These are phyloP conservation scores for Drosophila sturtevanti DNA, from an alignment of 1,140 invertebrate genomes.

Conservation along the genomic window DNA sequence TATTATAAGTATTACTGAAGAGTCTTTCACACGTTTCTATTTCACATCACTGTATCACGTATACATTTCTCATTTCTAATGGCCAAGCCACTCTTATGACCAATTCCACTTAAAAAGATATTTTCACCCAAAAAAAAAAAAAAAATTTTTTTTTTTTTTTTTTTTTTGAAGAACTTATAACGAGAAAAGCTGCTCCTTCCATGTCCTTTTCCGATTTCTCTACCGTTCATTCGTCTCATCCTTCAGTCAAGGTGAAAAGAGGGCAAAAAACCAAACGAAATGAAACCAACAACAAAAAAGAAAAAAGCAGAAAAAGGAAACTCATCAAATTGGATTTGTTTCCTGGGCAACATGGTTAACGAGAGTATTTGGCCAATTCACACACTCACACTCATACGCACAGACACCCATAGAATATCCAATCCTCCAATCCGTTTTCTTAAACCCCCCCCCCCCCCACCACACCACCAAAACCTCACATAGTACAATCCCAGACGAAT, in stretches of 20 bases:
- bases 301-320: constrained; percentile 29
- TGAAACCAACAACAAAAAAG: constrained; percentile 11
- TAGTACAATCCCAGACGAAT: background rate
- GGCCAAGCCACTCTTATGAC: constrained; percentile 1
- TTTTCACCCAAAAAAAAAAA: constrained; percentile 18
- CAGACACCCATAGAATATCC: background rate
- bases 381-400: background rate
- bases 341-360: constrained; percentile 46
- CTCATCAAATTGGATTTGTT: constrained; percentile 75
- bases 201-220: no score
- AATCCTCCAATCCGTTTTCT: constrained; percentile 1
- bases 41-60: constrained; percentile 16
- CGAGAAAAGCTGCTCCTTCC: background rate
- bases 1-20: constrained; percentile 1
- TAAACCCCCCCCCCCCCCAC: background rate
- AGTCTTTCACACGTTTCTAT: background rate
- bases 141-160: background rate
- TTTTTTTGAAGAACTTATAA: constrained; percentile 1
- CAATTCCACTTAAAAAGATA: constrained; percentile 8
- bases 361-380: constrained; percentile 9
- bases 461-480: no score
- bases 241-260: background rate
- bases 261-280: constrained; percentile 19
- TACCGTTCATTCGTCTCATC: background rate
- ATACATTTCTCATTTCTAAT: constrained; percentile 9